Conservation (phyloP, 2,888 invertebrate species). For the Athrips mouffetella region DNA sequence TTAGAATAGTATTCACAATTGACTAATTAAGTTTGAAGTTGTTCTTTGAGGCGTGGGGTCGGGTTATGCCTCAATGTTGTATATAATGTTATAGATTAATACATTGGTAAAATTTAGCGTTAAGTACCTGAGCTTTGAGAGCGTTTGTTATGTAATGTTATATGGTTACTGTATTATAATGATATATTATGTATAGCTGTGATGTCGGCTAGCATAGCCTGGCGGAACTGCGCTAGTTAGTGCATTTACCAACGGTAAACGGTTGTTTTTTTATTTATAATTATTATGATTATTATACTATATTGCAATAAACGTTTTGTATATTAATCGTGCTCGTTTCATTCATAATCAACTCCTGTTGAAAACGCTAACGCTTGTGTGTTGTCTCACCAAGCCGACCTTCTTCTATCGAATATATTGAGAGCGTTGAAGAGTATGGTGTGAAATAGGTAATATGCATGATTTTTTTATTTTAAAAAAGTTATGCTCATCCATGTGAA, state of each 20-base stretch:
- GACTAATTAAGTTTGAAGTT: neutral
- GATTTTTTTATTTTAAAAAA: too few relatives aligned
- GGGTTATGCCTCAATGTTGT: neutral
- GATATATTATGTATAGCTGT: neutral
- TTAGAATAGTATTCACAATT: neutral
- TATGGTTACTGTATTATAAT: neutral
- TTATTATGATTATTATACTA: neutral
- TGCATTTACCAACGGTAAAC: constrained; percentile 17
- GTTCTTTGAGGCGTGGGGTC: neutral
- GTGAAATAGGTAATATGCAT: too few relatives aligned
- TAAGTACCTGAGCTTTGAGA: constrained; percentile 51
- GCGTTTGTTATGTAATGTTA: constrained; percentile 14
- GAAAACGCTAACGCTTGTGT: too few relatives aligned
- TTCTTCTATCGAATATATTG: too few relatives aligned
- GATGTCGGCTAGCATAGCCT: neutral
- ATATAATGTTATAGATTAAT: neutral
- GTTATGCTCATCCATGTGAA: too few relatives aligned
- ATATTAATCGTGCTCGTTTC: too few relatives aligned
- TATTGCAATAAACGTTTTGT: too few relatives aligned
- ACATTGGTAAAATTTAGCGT: constrained; percentile 35
- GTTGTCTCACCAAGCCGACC: too few relatives aligned
- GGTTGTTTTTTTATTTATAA: too few relatives aligned
- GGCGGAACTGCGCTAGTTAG: neutral
- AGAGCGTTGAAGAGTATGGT: too few relatives aligned
- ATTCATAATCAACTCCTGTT: too few relatives aligned